Evolutionary conservation across 2,888 invertebrate species (phyloP).

Genomic region (Ormyrus rosae): DNA sequence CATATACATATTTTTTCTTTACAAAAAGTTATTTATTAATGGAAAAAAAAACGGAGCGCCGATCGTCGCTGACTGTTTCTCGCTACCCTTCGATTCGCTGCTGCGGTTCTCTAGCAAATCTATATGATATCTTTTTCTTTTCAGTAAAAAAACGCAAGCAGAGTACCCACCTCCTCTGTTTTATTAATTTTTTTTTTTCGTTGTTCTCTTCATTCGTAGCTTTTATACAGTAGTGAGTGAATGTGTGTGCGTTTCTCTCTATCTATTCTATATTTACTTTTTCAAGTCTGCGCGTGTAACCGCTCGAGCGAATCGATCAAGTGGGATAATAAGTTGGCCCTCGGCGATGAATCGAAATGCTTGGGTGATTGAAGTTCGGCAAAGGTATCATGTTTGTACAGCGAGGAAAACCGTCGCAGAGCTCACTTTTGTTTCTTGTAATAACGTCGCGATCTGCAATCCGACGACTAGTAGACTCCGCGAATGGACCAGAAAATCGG

Average conservation of each 20-base stretch:
- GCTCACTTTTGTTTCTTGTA: conserved; percentile 25
- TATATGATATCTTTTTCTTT: conserved; percentile 7
- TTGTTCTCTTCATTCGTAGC: conserved; percentile 57
- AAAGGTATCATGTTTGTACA: conserved; percentile 47
- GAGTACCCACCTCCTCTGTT: conserved; percentile 17
- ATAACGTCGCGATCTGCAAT: conserved; percentile 22
- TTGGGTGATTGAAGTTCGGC: conserved; percentile 71
- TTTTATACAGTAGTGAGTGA: conserved; percentile 69
- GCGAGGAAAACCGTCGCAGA: neutral
- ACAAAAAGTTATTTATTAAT: conserved; percentile 11
- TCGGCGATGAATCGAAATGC: conserved; percentile 71
- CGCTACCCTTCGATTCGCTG: conserved; percentile 54
- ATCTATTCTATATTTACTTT: conserved; percentile 55
- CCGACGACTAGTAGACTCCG: conserved; percentile 17
- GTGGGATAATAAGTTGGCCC: conserved; percentile 67
- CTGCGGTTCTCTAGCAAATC: conserved; percentile 44
- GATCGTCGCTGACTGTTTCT: conserved; percentile 47
- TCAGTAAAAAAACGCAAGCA: conserved; percentile 11
- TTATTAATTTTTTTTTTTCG: conserved; percentile 23
- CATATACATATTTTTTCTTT: conserved; percentile 51
- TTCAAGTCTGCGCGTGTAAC: conserved; percentile 60
- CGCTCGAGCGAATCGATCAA: conserved; percentile 72
- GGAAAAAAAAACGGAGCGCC: conserved; percentile 31
- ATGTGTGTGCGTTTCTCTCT: conserved; percentile 67
- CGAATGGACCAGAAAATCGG: conserved; percentile 41